phyloP scores from a whole-genome alignment of 1,140 invertebrate genomes.

The Drosophila quadrilineata region DNA sequence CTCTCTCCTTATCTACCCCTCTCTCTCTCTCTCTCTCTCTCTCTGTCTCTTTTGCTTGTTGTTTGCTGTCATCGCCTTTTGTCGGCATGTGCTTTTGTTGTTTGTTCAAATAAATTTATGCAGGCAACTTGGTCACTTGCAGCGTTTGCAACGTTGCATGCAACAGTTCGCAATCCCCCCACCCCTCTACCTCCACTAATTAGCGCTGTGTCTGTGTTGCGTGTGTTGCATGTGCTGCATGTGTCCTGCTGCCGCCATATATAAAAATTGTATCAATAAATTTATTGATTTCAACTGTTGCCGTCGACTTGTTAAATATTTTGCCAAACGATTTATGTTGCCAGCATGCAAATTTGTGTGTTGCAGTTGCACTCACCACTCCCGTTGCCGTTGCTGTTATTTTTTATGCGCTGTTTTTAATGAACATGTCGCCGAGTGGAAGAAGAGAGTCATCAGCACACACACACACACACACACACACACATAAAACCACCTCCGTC shows the following conservation, averaged over 20 bases:
- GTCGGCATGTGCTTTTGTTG: constrained; percentile 20
- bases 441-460: constrained; percentile 65
- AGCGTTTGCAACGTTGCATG: constrained; percentile 11
- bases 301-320: constrained; percentile 79
- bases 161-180: neutral
- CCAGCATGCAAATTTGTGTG: constrained; percentile 74
- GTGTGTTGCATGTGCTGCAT: constrained; percentile 47
- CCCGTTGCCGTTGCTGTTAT: neutral
- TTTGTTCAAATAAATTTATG: constrained; percentile 12
- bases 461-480: constrained; percentile 39
- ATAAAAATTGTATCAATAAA: constrained; percentile 78
- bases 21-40: neutral
- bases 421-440: constrained; percentile 61
- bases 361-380: constrained; percentile 34
- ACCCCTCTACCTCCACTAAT: constrained; percentile 64
- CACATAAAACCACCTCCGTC: too few species aligned
- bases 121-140: constrained; percentile 28
- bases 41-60: neutral
- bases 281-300: constrained; percentile 80
- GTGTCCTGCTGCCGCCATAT: constrained; percentile 10
- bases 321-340: constrained; percentile 73
- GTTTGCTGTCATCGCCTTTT: neutral
- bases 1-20: neutral
- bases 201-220: constrained; percentile 48
- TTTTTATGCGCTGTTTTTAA: constrained; percentile 44